Evolutionary conservation across 2,888 invertebrate species (phyloP).

Genomic region (Diadromus collaris): DNA sequence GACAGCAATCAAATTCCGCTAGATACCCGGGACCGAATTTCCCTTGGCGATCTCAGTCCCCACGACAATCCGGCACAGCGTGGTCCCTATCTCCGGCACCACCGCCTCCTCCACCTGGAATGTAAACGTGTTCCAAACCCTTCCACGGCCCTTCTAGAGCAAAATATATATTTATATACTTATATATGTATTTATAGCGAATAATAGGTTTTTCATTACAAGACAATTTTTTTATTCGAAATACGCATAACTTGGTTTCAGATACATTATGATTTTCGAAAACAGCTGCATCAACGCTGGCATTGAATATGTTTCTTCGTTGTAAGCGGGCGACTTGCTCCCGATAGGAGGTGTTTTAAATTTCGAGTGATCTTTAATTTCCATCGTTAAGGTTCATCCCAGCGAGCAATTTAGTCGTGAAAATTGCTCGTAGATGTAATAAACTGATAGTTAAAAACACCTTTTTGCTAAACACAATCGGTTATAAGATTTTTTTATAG

Average conservation of each 20-base stretch:
- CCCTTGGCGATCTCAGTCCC: slow-evolving; percentile 59
- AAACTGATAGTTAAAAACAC: not conserved
- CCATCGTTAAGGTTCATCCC: too few species aligned
- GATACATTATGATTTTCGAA: not conserved
- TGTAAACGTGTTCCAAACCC: slow-evolving; percentile 31
- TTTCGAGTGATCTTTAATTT: not conserved
- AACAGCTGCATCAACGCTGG: not conserved
- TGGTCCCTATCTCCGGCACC: slow-evolving; percentile 65
- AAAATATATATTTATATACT: slow-evolving; percentile 1
- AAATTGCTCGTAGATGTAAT: not conserved
- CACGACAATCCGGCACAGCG: slow-evolving; percentile 41
- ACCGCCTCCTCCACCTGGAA: slow-evolving; percentile 63
- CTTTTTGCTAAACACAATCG: not conserved
- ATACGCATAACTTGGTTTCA: not conserved
- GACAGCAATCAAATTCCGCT: slow-evolving; percentile 36
- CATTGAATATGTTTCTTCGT: not conserved
- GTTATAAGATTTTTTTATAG: not conserved
- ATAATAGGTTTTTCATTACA: slow-evolving; percentile 32
- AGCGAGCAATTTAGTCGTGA: not conserved
- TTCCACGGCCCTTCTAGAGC: not conserved
- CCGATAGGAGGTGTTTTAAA: not conserved
- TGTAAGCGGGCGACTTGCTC: not conserved
- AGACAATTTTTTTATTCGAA: slow-evolving; percentile 10
- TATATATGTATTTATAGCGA: not conserved
- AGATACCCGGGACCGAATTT: slow-evolving; percentile 48